Conservation (phyloP, 1,140 invertebrate genomes). For the Drosophila tsacasi region DNA sequence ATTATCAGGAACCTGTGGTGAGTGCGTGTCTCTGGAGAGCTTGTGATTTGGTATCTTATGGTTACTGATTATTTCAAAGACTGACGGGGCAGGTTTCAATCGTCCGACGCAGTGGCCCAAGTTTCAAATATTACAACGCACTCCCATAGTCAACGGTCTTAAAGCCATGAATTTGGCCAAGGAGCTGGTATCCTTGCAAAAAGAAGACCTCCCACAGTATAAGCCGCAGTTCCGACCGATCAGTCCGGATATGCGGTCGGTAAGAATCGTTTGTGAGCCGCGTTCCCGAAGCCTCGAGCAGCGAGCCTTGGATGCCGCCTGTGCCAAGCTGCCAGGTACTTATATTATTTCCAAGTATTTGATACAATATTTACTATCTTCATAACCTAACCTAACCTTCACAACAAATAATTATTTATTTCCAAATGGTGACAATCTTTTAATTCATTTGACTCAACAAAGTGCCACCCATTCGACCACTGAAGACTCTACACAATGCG, state of each 20-base stretch:
- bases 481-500: conserved; percentile 98
- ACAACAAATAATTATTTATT: neutral
- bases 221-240: conserved; percentile 66
- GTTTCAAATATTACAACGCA: conserved; percentile 87
- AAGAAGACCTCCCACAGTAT: conserved; percentile 24
- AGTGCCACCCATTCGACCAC: conserved; percentile 95
- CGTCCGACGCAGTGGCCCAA: conserved; percentile 49
- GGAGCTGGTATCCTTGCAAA: conserved; percentile 88
- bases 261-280: conserved; percentile 86
- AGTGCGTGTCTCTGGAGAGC: neutral
- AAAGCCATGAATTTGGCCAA: conserved; percentile 91
- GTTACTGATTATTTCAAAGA: neutral
- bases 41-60: too few relatives aligned
- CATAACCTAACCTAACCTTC: too few relatives aligned
- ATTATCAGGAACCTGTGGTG: conserved; percentile 31
- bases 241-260: conserved; percentile 84
- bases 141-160: conserved; percentile 90
- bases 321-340: conserved; percentile 85
- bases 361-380: too few relatives aligned
- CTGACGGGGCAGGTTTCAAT: conserved; percentile 30
- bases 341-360: neutral
- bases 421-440: neutral
- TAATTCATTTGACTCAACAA: conserved; percentile 89
- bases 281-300: conserved; percentile 89
- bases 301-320: conserved; percentile 70